A percentile compares a stretch with the other conserved stretches of the same genome.
phyloP scores from a whole-genome alignment of 2,113 vertebrate genomes.

The Boleophthalmus pectinirostris region DNA sequence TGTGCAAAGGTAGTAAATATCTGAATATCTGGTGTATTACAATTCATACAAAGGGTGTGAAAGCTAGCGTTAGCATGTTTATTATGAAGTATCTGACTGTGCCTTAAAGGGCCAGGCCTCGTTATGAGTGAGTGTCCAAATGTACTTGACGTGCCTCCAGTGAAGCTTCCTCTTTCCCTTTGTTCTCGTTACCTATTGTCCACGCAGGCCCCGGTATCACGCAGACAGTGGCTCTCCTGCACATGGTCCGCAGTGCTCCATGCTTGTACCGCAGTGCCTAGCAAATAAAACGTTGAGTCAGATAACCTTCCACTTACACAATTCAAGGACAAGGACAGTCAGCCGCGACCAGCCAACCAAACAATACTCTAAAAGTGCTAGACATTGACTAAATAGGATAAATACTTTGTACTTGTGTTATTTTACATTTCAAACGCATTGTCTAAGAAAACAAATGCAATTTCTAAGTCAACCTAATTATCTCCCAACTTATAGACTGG shows the following conservation, averaged over 20 bases:
- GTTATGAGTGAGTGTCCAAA: neutral
- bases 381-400: neutral
- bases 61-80: conserved; percentile 4
- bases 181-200: conserved; percentile 51
- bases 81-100: neutral
- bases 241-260: conserved; percentile 76
- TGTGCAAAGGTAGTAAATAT: conserved; percentile 1
- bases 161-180: conserved; percentile 26
- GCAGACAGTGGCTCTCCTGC: conserved; percentile 45
- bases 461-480: conserved; percentile 5
- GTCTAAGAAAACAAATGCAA: neutral
- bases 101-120: conserved; percentile 8
- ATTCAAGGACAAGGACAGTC: conserved; percentile 80
- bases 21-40: neutral
- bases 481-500: conserved; percentile 6
- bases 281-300: conserved; percentile 82
- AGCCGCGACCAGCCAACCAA: conserved; percentile 38
- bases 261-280: conserved; percentile 79
- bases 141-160: conserved; percentile 28
- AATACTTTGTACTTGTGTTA: neutral
- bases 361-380: neutral
- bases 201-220: conserved; percentile 40
- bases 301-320: conserved; percentile 81
- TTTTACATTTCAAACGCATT: neutral
- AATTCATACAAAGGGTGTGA: conserved; percentile 21